Conservation (phyloP, 2,113 vertebrate genomes). For the Aviceda subcristata region DNA sequence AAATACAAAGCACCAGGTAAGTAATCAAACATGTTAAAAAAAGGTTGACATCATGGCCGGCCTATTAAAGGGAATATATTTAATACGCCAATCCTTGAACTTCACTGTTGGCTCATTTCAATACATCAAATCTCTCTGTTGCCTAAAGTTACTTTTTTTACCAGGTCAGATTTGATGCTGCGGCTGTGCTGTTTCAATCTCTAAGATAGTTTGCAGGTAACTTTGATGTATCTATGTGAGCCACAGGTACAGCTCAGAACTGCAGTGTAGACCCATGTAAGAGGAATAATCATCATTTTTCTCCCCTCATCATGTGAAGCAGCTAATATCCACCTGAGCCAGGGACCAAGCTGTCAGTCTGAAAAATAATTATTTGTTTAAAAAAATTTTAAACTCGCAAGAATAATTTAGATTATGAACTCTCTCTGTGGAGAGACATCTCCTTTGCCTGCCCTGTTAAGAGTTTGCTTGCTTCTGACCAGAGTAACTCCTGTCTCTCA, state of each 20-base stretch:
- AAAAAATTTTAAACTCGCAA: background rate
- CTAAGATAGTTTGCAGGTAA: background rate
- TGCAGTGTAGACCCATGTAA: background rate
- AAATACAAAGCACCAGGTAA: conserved; percentile 76
- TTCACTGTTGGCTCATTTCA: background rate
- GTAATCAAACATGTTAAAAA: background rate
- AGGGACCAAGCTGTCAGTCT: background rate
- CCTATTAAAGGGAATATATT: background rate
- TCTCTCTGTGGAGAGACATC: background rate
- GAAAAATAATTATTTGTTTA: background rate
- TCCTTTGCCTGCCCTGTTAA: background rate
- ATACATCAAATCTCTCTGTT: background rate
- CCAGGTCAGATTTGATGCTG: background rate
- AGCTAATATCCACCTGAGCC: background rate
- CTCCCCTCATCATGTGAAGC: background rate
- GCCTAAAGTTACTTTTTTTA: background rate
- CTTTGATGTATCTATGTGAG: background rate
- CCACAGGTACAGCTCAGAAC: background rate
- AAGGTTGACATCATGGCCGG: background rate
- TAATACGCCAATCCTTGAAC: background rate
- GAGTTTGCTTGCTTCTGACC: background rate
- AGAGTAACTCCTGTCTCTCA: background rate
- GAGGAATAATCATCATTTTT: background rate
- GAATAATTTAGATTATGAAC: background rate
- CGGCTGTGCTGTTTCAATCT: background rate